Conservation (phyloP, 92 coral and sea anemone species). For the Metridium senile region DNA sequence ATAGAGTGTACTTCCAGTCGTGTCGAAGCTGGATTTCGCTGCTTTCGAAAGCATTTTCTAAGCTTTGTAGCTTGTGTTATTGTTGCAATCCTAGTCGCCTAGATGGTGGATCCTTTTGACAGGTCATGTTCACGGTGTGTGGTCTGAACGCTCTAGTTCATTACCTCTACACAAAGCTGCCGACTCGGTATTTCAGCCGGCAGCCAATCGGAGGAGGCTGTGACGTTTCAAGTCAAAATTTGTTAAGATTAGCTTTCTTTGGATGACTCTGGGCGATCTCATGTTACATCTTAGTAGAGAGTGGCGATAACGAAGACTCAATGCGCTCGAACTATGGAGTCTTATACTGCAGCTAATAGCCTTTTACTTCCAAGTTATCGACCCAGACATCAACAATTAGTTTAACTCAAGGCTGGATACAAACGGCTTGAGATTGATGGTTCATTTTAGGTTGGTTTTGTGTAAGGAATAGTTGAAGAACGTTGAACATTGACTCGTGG, state of each 20-base stretch:
- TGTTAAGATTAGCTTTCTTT: conserved; percentile 39
- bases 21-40: conserved; percentile 3
- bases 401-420: conserved; percentile 15
- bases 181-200: conserved; percentile 21
- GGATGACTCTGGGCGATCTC: conserved; percentile 15
- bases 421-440: conserved; percentile 14
- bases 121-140: conserved; percentile 34
- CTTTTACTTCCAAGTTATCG: not conserved
- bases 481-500: conserved; percentile 7
- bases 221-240: conserved; percentile 42
- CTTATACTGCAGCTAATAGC: not conserved
- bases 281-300: conserved; percentile 28
- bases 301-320: not conserved
- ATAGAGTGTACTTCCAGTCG: conserved; percentile 2
- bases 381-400: not conserved
- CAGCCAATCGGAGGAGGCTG: conserved; percentile 42
- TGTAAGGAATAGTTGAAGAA: conserved; percentile 1
- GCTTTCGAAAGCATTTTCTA: conserved; percentile 13
- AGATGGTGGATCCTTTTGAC: conserved; percentile 7
- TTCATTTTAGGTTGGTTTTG: not conserved
- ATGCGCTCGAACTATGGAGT: conserved; percentile 24
- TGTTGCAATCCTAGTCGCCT: conserved; percentile 45
- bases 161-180: conserved; percentile 28
- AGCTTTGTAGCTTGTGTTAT: not conserved
- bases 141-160: conserved; percentile 40